Base-by-base conservation (phyloP, 2,113 vertebrate species). In the Bostrychus sinensis region DNA sequence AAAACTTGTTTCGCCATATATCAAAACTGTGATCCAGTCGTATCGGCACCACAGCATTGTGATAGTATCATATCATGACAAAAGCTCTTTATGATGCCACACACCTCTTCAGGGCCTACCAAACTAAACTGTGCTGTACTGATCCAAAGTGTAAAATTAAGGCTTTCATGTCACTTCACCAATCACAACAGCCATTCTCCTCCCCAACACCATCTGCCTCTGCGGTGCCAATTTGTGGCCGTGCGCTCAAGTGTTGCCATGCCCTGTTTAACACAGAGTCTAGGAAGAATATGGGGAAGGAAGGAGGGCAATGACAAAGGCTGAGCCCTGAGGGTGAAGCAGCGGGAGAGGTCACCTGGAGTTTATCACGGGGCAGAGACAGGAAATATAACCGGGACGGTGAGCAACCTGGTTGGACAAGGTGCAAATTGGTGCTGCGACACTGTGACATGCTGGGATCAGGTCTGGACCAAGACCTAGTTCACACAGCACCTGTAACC, bases 151-250 rank as follows among this genome's bases (percentile, higher is more conserved):
- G 11, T 10, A 8, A 48, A 16, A 48, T 23, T 13, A 4, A 7
- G 16, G 2, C 17, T 48, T 48, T 80, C 68, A 72, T 75, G 78
- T 70, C 77, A 58, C 66, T 63, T 68, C 60, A 34, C 72, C 77
- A 61, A 66, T 68, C 64, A 61, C 80, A 80, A 86, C 83, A 83
- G 81, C 75, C 74, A 56, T 66, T 72, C 83, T 77, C 84, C 86
- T 82, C 82, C 67, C 78, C 66, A 34, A 66, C 81, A 62, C 89
- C 86, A 88, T 88, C 89, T 89, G 90, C 82, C 76, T 82, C 78
- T 72, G 78, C 54, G 28, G 76, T 71, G 80, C 84, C 89, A 86
- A 89, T 87, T 89, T 90, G 81, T 89, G n/a, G 79, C 78, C 75
- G 85, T 58, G 81, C 79, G 74, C 77, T 77, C 76, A 66, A 84